Evolutionary conservation across 2,113 vertebrate species (phyloP).

Genomic region (Neolamprologus caudopunctatus): DNA sequence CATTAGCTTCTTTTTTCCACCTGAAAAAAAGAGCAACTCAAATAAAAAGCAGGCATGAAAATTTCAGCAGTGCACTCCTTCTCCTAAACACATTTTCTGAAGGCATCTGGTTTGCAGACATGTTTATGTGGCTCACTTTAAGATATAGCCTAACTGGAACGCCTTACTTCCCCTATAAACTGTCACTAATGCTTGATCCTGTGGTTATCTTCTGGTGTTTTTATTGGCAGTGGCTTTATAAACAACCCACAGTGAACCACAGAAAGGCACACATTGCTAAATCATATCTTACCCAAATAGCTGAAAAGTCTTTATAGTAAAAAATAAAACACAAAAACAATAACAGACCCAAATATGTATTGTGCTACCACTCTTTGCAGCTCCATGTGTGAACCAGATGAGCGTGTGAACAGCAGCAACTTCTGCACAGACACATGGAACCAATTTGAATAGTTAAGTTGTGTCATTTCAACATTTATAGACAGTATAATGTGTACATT

Average conservation of each 20-base stretch:
- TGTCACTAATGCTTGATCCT: neutral
- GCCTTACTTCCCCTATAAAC: neutral
- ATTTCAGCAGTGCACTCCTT: neutral
- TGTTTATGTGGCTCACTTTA: neutral
- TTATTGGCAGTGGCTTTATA: neutral
- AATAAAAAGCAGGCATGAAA: neutral
- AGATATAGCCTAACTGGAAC: neutral
- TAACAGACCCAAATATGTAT: neutral
- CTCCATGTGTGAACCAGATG: conserved; percentile 40
- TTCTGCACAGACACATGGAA: neutral
- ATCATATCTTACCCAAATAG: neutral
- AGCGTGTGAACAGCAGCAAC: neutral
- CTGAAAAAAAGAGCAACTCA: neutral
- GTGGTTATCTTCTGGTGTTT: neutral
- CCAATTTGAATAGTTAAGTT: neutral
- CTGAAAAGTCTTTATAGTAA: neutral
- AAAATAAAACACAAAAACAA: neutral
- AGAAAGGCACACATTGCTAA: neutral
- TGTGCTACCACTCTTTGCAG: neutral
- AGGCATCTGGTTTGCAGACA: conserved; percentile 26
- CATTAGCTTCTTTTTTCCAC: neutral
- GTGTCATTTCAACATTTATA: neutral
- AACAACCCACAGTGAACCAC: neutral
- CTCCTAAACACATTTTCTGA: neutral
- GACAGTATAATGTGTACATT: neutral